Conservation (phyloP, 2,113 vertebrate species). For the Carassius auratus region DNA sequence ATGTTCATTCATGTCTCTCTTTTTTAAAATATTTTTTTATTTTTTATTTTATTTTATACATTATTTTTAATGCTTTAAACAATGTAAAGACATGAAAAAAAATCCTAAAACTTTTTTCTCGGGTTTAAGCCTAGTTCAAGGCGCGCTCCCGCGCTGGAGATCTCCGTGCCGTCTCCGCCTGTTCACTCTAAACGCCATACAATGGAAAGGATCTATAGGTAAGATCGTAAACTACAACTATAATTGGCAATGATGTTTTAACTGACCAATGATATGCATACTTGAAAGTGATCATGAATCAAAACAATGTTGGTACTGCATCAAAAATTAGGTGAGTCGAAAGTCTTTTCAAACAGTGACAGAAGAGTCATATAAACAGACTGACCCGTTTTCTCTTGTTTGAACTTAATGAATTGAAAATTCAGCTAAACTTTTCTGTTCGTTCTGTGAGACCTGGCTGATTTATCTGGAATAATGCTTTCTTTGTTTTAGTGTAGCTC, state of each 20-base stretch:
- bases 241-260: neutral
- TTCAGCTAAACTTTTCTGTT: neutral
- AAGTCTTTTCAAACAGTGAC: neutral
- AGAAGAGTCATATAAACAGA: neutral
- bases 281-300: neutral
- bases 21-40: too few relatives aligned
- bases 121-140: conserved; percentile 4
- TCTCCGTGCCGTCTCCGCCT: conserved; percentile 50
- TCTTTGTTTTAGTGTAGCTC: neutral
- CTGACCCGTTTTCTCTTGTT: neutral
- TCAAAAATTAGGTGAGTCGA: neutral
- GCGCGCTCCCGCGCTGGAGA: conserved; percentile 39
- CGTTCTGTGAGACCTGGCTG: neutral
- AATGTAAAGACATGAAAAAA: too few relatives aligned
- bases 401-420: neutral
- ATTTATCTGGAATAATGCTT: neutral
- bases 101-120: neutral
- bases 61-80: too few relatives aligned
- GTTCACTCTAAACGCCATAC: neutral
- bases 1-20: too few relatives aligned
- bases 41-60: too few relatives aligned
- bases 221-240: neutral
- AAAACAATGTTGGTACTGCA: neutral
- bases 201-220: conserved; percentile 34
- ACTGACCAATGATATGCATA: neutral